Evolutionary conservation across 2,113 vertebrate species (phyloP).

Genomic region (Percina caprodes): DNA sequence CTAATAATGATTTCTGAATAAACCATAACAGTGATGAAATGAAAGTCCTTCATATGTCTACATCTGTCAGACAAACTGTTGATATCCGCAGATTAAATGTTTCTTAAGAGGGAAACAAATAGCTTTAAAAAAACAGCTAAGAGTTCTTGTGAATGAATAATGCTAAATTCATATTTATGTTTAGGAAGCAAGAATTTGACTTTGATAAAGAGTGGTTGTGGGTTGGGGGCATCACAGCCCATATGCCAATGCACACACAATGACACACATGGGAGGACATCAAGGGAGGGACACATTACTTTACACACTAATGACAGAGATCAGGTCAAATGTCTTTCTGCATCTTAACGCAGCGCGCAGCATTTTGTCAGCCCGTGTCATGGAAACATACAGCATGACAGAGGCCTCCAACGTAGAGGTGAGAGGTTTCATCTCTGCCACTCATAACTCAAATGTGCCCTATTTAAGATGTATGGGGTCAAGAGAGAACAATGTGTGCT

Average conservation of each 20-base stretch:
- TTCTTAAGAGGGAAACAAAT: not conserved
- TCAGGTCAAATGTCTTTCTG: conserved; percentile 72
- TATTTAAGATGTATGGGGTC: conserved; percentile 41
- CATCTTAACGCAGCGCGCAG: conserved; percentile 37
- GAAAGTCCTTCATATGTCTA: too few species aligned
- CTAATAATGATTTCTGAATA: conserved; percentile 6
- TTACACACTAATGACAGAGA: conserved; percentile 57
- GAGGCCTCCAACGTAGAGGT: conserved; percentile 59
- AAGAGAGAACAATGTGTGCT: conserved; percentile 24
- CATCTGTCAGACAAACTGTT: too few species aligned
- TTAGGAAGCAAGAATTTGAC: conserved; percentile 6
- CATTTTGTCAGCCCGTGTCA: conserved; percentile 75
- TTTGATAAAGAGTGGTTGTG: not conserved
- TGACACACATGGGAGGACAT: conserved; percentile 30
- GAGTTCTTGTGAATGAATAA: not conserved
- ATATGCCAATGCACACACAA: not conserved
- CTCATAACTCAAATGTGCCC: conserved; percentile 53
- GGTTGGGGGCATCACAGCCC: not conserved
- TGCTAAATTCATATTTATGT: not conserved
- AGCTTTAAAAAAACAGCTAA: not conserved
- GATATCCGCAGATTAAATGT: conserved; percentile 20
- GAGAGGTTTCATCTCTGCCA: conserved; percentile 68
- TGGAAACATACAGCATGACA: conserved; percentile 73
- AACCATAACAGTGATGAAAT: conserved; percentile 26
- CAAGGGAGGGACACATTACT: conserved; percentile 29